A percentile compares a stretch with the other conserved stretches of the same genome.
phyloP scores from a whole-genome alignment of 2,113 vertebrate genomes.

The Thermophis baileyi region DNA sequence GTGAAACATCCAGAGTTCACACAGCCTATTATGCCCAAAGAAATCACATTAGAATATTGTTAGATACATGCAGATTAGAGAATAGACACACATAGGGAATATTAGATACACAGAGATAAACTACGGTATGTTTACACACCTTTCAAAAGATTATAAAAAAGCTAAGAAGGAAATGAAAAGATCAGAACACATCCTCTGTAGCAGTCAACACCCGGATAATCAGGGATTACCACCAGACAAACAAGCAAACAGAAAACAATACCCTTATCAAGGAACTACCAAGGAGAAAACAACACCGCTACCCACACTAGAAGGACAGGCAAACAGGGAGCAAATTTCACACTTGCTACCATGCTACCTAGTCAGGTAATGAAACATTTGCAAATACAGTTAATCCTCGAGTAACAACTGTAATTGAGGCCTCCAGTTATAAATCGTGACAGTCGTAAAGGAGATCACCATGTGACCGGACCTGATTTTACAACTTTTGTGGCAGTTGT shows the following conservation, averaged over 20 bases:
- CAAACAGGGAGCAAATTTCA: background rate
- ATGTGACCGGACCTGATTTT: background rate
- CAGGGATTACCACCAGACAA: background rate
- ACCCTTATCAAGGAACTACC: too few relatives aligned
- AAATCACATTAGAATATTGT: background rate
- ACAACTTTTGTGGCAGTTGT: background rate
- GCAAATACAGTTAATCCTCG: background rate
- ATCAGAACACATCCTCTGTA: background rate
- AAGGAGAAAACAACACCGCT: background rate
- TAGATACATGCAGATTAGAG: background rate
- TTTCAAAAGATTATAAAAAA: background rate
- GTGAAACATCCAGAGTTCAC: background rate
- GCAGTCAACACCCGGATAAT: background rate
- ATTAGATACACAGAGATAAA: background rate
- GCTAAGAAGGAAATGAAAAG: background rate
- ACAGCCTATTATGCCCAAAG: background rate
- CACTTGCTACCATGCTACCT: background rate
- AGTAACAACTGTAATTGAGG: background rate
- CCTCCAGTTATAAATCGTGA: background rate
- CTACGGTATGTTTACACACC: background rate
- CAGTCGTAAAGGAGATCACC: background rate
- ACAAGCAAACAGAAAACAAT: background rate
- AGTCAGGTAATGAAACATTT: background rate
- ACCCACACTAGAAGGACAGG: background rate
- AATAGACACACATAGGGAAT: background rate